Evolutionary conservation across 2,888 invertebrate genomes (phyloP), one percentile per base, ranked within the genome.

Genomic region (Dynastes maya): DNA sequence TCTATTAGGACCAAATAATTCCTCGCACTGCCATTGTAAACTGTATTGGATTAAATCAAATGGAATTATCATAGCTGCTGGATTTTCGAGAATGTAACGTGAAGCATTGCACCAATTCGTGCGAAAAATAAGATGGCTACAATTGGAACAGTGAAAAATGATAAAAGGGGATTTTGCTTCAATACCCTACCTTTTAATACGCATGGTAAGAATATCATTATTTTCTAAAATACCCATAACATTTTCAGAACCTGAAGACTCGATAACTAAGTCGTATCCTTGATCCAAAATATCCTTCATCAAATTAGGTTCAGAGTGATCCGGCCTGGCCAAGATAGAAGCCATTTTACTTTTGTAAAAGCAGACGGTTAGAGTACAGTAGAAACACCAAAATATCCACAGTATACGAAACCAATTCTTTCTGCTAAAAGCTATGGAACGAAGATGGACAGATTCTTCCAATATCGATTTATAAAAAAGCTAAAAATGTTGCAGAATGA

Each of bases 331-430:
- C 8, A 82, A 77, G 58, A 83, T 81, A 3, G 84, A 80, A 58
- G 83, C 80, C 53, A 84, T 61, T 76, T 83, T 83, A 5, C 82
- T 82, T 78, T 82, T 84, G 63, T 84, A 84, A 2, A 82, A 77
- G 2, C 82, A 81, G 32, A 76, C 70, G 29, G 84, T 72, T n/a
- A 80, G 79, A n/a, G 80, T 74, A 13, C 80, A 81, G 22, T 80
- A 53, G 58, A 82, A 79, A 74, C 83, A 81, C 77, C 82, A 80
- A 51, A 81, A 37, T 8, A 68, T 6, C 11, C 83, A 70, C 37
- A 84, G 68, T 1, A 83, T 37, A 22, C 45, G 79, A 9, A 78
- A 75, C n/a, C 76, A 65, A 9, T 40, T 80, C 2, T 67, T 77
- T 11, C 11, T 9, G 49, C 22, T 49, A 4, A 79, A 37, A 0